phyloP scores from a whole-genome alignment of 2,113 vertebrate genomes.

The Neolamprologus falcicula region DNA sequence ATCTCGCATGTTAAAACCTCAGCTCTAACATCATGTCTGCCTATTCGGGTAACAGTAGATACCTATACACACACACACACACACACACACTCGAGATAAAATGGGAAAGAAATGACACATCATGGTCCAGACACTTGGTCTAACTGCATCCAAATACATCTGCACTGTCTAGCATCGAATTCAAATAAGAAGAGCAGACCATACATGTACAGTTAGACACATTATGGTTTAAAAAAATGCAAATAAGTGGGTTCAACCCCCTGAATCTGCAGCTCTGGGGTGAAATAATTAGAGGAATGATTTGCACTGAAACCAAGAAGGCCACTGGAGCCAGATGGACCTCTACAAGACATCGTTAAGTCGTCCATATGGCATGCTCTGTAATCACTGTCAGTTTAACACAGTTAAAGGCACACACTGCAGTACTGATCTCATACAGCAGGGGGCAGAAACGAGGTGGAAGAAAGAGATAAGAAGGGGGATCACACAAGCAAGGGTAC shows the following conservation, averaged over 20 bases:
- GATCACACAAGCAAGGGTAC: not conserved
- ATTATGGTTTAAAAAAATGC: not conserved
- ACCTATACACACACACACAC: not conserved
- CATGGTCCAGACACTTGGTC: not conserved
- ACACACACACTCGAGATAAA: not conserved
- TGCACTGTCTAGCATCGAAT: not conserved
- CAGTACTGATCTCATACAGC: constrained; percentile 9
- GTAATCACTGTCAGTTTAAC: constrained; percentile 30
- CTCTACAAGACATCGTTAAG: constrained; percentile 12
- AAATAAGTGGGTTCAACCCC: not conserved
- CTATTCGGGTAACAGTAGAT: not conserved
- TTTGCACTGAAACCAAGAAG: constrained; percentile 7
- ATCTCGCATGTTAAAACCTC: not conserved
- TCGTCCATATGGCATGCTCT: constrained; percentile 53
- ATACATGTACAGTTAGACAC: not conserved
- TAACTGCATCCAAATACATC: not conserved
- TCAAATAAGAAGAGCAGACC: not conserved
- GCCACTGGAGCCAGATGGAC: constrained; percentile 47
- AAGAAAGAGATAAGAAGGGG: not conserved
- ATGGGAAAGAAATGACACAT: not conserved
- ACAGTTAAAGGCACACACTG: not conserved
- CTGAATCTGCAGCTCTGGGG: not conserved
- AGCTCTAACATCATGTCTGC: not conserved
- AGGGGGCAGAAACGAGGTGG: constrained; percentile 28
- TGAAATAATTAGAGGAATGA: constrained; percentile 33